These are phyloP conservation scores for Pteromalus puparum DNA, from an alignment of 1,140 invertebrate species.

Conservation along the genomic window DNA sequence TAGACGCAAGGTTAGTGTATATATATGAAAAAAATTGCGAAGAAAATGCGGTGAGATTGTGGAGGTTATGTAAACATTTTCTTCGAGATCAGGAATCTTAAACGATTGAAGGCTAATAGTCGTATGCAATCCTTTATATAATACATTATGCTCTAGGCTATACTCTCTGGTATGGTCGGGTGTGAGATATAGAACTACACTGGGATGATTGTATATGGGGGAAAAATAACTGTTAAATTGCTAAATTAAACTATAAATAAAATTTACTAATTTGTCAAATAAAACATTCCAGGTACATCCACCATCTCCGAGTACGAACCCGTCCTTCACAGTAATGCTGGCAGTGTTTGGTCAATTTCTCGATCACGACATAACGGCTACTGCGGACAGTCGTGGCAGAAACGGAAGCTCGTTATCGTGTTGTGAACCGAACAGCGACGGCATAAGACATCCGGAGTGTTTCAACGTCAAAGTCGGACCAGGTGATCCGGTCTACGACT, in stretches of 20 bases:
- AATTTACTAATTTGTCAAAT: no score
- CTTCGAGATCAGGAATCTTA: no score
- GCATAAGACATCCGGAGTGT: constrained; percentile 84
- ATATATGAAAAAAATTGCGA: not conserved
- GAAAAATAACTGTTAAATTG: no score
- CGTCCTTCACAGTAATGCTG: constrained; percentile 86
- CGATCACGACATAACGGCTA: constrained; percentile 95
- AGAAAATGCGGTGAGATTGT: no score
- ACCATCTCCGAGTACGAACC: constrained; percentile 82
- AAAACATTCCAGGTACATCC: constrained; percentile 78
- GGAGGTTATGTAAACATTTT: no score
- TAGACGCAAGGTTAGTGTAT: constrained; percentile 73
- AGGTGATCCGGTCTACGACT: constrained; percentile 82
- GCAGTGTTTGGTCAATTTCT: constrained; percentile 96
- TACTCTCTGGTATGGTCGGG: no score
- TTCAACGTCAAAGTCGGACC: constrained; percentile 83
- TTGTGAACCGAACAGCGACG: constrained; percentile 66
- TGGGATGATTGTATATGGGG: no score
- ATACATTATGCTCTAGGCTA: no score
- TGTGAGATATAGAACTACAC: no score
- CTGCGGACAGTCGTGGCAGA: constrained; percentile 82
- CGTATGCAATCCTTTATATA: no score
- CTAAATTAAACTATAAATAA: no score
- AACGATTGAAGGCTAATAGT: no score
- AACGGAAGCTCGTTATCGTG: constrained; percentile 82